Evolutionary conservation across 2,113 vertebrate species (phyloP), one percentile per base, ranked within the genome.

Genomic region (Nanorana parkeri): DNA sequence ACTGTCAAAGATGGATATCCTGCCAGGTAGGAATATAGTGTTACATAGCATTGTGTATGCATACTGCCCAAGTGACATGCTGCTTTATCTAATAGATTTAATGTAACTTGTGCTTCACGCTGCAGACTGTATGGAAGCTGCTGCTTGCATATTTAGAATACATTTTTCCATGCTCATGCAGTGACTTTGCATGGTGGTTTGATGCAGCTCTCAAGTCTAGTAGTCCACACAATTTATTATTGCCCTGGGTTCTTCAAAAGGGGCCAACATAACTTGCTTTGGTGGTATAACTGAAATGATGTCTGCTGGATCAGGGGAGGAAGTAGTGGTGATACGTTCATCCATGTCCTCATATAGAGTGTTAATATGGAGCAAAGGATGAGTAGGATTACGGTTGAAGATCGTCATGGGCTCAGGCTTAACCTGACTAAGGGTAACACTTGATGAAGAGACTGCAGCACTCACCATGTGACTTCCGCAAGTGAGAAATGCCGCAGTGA

Each of bases 211-310:
- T 55, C 16, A 74, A 32, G 17, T 41, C 91, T 91, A 95, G 84
- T 93, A 95, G 84, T 94, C 93, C 88, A 91, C 89, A 0, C 92
- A 91, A 84, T 88, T 92, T 87, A 94, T 92, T 0, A 94, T 93
- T 0, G 93, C 90, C 86, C 92, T 87, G 0, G 94, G 91, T 79
- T 95, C 94, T 0, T 94, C 93, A 19, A 93, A 94, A 0, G 92
- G 89, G 0, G 93, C 90, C 41, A 94, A 79, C 86, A 93, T 83
- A 10, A 93, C 91, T 88, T 93, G 92, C 89, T 94, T 93, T 0
- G 93, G 89, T 6, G 92, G 89, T 0, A 92, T 90, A 15, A 94
- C 87, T 85, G 92, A 75, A 58, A 94, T 87, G 54, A 94, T 91
- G 19, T 92, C 90, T 24, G 89, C 90, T 0, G 89, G 1, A 1